Evolutionary conservation across 2,113 vertebrate genomes (phyloP).

Genomic region (Prochilodus magdalenae): DNA sequence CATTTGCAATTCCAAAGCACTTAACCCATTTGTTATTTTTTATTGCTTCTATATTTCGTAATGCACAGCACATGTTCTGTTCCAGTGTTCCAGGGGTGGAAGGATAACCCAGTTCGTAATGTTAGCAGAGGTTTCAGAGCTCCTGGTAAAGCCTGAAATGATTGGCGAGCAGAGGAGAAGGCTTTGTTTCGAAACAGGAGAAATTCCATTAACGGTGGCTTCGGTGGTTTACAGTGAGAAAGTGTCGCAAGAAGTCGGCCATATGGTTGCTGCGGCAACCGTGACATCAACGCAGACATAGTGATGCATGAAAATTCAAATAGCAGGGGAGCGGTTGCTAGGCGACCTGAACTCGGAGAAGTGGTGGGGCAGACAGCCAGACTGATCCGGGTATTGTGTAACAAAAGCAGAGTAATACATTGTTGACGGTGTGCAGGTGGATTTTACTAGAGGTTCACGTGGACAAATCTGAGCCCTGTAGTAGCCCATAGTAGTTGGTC

Average conservation of each 20-base stretch:
- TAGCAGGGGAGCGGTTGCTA: conserved; percentile 85
- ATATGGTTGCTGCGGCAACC: conserved; percentile 86
- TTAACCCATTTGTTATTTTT: background rate
- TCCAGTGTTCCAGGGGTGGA: background rate
- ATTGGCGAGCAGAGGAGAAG: background rate
- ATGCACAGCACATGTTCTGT: background rate
- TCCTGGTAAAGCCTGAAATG: background rate
- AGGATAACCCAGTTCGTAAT: conserved; percentile 2
- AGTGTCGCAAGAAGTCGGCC: conserved; percentile 79
- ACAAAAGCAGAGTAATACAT: conserved; percentile 58
- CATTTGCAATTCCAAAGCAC: background rate
- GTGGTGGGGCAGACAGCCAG: conserved; percentile 81
- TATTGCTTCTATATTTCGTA: background rate
- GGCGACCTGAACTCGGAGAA: conserved; percentile 80
- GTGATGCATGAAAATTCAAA: conserved; percentile 85
- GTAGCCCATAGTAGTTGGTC: background rate
- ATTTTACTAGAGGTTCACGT: background rate
- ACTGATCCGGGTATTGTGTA: conserved; percentile 69
- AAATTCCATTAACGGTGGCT: conserved; percentile 22
- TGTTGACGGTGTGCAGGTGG: conserved; percentile 59
- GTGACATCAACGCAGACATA: conserved; percentile 84
- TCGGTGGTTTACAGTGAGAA: conserved; percentile 65
- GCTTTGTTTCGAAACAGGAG: conserved; percentile 11
- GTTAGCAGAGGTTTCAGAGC: background rate
- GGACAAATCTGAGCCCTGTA: background rate